Percentiles rank a stretch among this genome's conserved stretches.
Evolutionary conservation across 2,113 vertebrate genomes (phyloP).

Genomic region (Turnix velox): DNA sequence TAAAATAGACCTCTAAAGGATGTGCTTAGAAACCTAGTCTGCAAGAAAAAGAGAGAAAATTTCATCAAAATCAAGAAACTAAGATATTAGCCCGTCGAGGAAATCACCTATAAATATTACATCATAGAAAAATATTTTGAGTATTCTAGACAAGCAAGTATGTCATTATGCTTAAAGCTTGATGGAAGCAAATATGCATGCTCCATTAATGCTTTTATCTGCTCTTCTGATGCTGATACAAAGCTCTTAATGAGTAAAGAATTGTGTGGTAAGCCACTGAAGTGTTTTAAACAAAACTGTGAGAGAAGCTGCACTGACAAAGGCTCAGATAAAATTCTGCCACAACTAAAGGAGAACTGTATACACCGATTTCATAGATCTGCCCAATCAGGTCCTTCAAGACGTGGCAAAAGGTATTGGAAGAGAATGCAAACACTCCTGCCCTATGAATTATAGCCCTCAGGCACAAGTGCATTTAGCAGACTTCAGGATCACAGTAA

Average conservation of each 20-base stretch:
- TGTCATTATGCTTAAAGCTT: background rate
- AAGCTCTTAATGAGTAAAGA: background rate
- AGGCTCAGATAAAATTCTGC: background rate
- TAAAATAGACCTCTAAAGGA: background rate
- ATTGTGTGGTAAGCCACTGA: background rate
- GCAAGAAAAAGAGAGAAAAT: background rate
- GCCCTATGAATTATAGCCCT: background rate
- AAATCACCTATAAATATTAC: background rate
- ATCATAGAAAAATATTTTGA: background rate
- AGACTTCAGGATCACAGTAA: background rate
- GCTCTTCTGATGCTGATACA: background rate
- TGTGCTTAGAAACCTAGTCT: background rate
- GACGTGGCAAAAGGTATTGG: background rate
- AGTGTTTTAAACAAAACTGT: background rate
- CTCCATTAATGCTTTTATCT: background rate
- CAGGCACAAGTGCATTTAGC: slow-evolving; percentile 7
- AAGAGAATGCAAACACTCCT: background rate
- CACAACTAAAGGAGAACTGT: background rate
- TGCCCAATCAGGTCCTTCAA: background rate
- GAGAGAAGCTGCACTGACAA: background rate
- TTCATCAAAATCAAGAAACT: background rate
- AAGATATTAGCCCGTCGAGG: background rate
- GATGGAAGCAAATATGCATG: background rate
- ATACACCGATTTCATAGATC: background rate
- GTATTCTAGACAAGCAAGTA: background rate